Evolutionary conservation across 2,888 invertebrate species (phyloP).

Genomic region (Tachina grossa): DNA sequence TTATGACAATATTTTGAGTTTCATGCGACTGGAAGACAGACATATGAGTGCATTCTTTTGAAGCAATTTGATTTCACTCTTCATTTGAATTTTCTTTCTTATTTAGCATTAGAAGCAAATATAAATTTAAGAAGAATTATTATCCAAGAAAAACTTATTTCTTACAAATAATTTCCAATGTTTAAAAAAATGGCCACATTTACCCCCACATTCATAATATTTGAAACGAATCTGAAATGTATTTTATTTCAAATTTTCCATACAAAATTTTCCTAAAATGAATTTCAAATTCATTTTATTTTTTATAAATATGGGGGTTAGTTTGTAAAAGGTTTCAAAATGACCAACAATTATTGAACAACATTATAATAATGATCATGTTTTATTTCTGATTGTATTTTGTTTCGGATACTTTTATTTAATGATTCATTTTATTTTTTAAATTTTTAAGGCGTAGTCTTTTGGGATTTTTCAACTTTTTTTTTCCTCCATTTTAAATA

Average conservation of each 20-base stretch:
- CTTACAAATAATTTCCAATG: neutral
- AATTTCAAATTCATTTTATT: too few relatives aligned
- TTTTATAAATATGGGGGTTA: too few relatives aligned
- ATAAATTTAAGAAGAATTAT: neutral
- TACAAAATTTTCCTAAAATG: too few relatives aligned
- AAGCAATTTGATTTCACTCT: neutral
- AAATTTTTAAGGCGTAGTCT: conserved; percentile 57
- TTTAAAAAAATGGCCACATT: conserved; percentile 35
- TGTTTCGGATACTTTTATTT: conserved; percentile 42
- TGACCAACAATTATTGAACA: conserved; percentile 49
- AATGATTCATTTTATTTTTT: conserved; percentile 13
- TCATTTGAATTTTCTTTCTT: neutral
- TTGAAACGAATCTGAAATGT: too few relatives aligned
- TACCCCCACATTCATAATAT: too few relatives aligned
- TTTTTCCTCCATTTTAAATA: neutral
- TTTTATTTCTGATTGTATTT: conserved; percentile 10
- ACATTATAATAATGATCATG: conserved; percentile 54
- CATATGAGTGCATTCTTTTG: neutral
- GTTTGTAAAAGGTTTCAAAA: conserved; percentile 16
- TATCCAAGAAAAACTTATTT: neutral
- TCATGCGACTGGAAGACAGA: neutral
- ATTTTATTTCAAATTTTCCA: too few relatives aligned
- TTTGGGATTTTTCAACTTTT: conserved; percentile 28
- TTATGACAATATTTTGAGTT: conserved; percentile 3
- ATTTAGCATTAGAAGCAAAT: too few relatives aligned